Percentiles rank a stretch among this genome's conserved stretches.
phyloP scores from a whole-genome alignment of 2,113 vertebrate species.

The Suncus etruscus region DNA sequence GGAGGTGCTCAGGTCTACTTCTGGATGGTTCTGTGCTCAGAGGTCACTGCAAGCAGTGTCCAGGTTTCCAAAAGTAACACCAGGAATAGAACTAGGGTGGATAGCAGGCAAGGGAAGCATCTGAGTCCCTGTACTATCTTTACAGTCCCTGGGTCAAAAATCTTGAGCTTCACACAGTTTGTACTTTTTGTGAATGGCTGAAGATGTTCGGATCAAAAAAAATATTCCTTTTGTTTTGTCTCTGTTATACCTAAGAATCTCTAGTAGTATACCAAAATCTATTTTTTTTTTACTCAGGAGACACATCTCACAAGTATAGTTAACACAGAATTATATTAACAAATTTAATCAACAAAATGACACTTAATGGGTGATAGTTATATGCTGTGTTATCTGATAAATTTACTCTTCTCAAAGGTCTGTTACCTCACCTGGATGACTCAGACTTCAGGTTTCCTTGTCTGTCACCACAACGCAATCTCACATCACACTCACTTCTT shows the following conservation, averaged over 20 bases:
- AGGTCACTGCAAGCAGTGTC: too few species aligned
- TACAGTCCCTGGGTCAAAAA: neutral
- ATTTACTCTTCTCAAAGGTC: neutral
- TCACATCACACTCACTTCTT: neutral
- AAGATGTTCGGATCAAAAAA: slow-evolving; percentile 54
- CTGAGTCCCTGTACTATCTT: too few species aligned
- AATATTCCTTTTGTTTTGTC: slow-evolving; percentile 13
- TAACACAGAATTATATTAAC: slow-evolving; percentile 57
- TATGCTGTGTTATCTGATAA: neutral
- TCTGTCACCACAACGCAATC: neutral
- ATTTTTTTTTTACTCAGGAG: neutral
- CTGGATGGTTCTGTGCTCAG: too few species aligned
- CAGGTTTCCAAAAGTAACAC: too few species aligned
- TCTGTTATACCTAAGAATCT: slow-evolving; percentile 19
- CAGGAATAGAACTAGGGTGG: too few species aligned
- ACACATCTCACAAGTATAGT: slow-evolving; percentile 38
- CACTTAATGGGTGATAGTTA: slow-evolving; percentile 18
- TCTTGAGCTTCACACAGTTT: neutral
- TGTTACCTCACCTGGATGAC: slow-evolving; percentile 32
- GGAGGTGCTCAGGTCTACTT: too few species aligned
- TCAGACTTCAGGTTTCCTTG: slow-evolving; percentile 53
- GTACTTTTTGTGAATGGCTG: neutral
- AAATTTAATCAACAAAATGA: slow-evolving; percentile 16
- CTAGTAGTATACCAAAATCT: slow-evolving; percentile 12
- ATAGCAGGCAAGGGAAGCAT: too few species aligned